A percentile compares a stretch with the other conserved stretches of the same genome.
These are phyloP conservation scores for Clivina fossor DNA, from an alignment of 2,888 invertebrate genomes.

Conservation along the genomic window DNA sequence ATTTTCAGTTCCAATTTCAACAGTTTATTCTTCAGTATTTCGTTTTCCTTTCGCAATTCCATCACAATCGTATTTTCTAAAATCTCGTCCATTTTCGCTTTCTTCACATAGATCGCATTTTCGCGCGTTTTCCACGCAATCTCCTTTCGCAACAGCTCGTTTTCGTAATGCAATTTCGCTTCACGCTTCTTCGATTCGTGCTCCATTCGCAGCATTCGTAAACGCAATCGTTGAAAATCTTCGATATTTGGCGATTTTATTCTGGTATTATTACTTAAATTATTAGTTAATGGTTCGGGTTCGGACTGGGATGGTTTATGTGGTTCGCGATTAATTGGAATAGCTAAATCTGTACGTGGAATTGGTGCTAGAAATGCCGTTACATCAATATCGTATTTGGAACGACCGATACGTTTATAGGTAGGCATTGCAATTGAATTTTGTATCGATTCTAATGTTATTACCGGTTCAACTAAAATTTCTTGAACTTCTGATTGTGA, in stretches of 20 bases:
- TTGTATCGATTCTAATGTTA: neutral
- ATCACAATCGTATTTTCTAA: neutral
- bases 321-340: neutral
- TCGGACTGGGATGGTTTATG: neutral
- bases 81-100: neutral
- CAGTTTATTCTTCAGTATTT: neutral
- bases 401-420: no score
- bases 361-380: no score
- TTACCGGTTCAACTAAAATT: neutral
- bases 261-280: no score
- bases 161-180: neutral
- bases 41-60: neutral
- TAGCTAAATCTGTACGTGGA: no score
- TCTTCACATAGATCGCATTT: neutral
- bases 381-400: no score
- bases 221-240: neutral
- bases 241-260: neutral
- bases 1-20: neutral
- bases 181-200: neutral
- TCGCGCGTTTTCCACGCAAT: neutral
- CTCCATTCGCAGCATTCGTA: neutral
- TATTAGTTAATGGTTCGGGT: neutral
- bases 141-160: neutral
- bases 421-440: neutral
- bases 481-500: no score